Conservation (phyloP, 2,113 vertebrate species). For the Orientallactaga bullata region DNA sequence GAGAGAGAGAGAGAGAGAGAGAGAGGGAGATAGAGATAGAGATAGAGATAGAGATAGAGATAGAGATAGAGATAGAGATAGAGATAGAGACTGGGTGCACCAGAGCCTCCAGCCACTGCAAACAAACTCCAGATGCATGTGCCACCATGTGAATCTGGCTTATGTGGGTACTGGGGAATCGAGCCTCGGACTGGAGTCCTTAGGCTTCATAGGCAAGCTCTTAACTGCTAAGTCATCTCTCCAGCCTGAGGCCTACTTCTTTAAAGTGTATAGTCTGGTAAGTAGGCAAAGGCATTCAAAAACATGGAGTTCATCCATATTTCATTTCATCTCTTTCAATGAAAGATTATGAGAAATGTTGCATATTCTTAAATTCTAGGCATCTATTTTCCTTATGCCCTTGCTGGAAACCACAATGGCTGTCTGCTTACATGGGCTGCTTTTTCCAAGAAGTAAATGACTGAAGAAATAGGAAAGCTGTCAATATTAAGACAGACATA, state of each 20-base stretch:
- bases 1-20: no score
- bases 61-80: no score
- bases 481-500: background rate
- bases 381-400: background rate
- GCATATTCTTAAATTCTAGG: background rate
- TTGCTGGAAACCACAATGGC: background rate
- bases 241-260: background rate
- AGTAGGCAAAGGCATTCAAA: slow-evolving; percentile 23
- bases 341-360: background rate
- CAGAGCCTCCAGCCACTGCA: no score
- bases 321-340: background rate
- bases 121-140: no score
- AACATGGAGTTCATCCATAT: background rate
- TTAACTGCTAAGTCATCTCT: no score
- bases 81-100: no score
- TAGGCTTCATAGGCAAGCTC: no score
- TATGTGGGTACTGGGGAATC: no score
- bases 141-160: no score
- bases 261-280: background rate
- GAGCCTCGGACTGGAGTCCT: no score
- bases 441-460: slow-evolving; percentile 7
- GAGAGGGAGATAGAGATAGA: no score
- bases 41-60: no score
- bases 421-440: background rate
- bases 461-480: background rate